Evolutionary conservation across 2,113 vertebrate species (phyloP), one percentile per base, ranked within the genome.

Genomic region (Ammodytes dubius): DNA sequence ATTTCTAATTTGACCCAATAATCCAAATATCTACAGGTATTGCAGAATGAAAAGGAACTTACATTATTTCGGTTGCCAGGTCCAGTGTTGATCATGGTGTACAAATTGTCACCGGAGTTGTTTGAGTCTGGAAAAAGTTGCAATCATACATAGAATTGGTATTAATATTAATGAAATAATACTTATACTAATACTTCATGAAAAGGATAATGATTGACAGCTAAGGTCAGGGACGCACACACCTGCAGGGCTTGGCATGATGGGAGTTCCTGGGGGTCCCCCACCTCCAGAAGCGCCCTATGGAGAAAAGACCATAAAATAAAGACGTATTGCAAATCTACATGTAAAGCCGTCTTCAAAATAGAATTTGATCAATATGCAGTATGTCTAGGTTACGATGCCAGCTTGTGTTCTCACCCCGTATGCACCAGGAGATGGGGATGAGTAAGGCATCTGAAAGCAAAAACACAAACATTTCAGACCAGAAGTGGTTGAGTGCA

Each of bases 21-120:
- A 15, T 54, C 3, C 15, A 10, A 46, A 7, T 27, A 40, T 19
- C 4, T 10, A 17, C 8, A 12, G 3, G 17, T 12, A 9, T 37
- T 52, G 8, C 35, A 59, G 13, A 46, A 43, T 3, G 10, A 74
- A 43, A 0, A 14, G 27, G 0, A 81, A 96, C 97, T 97, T 95
- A 99, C 98, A 87, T 97, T 99, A 94, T 97, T 97, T 93, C 98
- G 96, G 94, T 97, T 99, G 92, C 97, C 97, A 76, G 97, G 97
- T 94, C 98, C 97, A 81, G 97, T 97, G 96, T 98, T 99, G 94
- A 99, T 99, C 97, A 99, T 99, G 94, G 98, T 99, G 95, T 99
- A 99, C 94, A 99, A 97, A 95, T 99, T 99, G 95, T 99, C 98
- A 94, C 98, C 98, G 93, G 98, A 99, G 94, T 99, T 99, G 95